phyloP scores from a whole-genome alignment of 2,113 vertebrate species.

The Danionella cerebrum region DNA sequence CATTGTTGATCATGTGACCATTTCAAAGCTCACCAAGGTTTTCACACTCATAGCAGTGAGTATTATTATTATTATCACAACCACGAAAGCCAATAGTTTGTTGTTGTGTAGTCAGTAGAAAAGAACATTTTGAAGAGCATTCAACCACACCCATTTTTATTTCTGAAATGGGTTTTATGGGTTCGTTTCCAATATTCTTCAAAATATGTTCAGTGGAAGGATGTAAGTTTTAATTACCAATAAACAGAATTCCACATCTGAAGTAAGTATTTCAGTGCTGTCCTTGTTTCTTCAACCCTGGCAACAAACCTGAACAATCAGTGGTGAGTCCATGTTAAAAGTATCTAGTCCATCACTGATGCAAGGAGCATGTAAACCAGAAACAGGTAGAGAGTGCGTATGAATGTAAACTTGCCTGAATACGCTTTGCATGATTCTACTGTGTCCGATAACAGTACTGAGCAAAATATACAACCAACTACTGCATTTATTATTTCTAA shows the following conservation, averaged over 20 bases:
- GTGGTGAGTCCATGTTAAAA: background rate
- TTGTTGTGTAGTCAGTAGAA: no score
- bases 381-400: background rate
- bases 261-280: no score
- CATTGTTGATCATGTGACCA: background rate
- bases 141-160: no score
- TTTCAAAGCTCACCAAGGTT: background rate
- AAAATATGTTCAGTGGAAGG: no score
- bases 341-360: background rate
- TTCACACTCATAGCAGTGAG: background rate
- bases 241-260: no score
- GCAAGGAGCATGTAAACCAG: slow-evolving; percentile 4
- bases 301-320: background rate
- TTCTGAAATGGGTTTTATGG: no score
- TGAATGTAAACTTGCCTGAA: no score
- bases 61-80: no score
- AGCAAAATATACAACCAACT: background rate
- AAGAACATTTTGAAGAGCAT: no score
- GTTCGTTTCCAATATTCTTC: no score
- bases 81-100: no score
- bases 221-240: no score
- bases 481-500: background rate
- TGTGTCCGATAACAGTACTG: background rate
- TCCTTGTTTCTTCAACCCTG: slow-evolving; percentile 15
- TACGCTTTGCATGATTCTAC: background rate